These are phyloP conservation scores for Phymorhynchus buccinoides DNA, from an alignment of 1,140 invertebrate genomes.

Conservation along the genomic window DNA sequence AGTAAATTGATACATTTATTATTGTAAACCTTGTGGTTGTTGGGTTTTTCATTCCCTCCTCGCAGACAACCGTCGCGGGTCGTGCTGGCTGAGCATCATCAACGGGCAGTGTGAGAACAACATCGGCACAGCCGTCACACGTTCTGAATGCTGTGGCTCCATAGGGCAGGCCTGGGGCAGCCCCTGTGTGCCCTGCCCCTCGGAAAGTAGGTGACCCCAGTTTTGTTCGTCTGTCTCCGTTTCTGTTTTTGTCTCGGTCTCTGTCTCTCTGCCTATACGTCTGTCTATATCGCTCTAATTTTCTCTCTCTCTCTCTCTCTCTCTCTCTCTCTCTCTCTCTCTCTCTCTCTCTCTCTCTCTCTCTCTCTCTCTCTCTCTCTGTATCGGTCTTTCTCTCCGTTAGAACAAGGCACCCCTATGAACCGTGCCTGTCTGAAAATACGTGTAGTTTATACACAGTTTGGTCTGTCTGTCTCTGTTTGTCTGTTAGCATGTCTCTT, in stretches of 20 bases:
- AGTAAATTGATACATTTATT: no score
- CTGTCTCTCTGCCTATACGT: neutral
- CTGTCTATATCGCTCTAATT: no score
- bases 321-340: neutral
- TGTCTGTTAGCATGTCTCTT: neutral
- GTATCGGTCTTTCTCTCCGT: neutral
- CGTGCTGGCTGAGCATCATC: constrained; percentile 88
- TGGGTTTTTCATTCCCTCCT: no score
- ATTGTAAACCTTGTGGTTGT: no score
- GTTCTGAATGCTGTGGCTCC: constrained; percentile 91
- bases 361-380: neutral
- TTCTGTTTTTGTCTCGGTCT: neutral
- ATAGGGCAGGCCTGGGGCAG: constrained; percentile 92
- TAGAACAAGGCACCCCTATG: no score
- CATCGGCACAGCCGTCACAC: constrained; percentile 81
- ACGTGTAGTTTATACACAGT: neutral
- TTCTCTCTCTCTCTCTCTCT: neutral
- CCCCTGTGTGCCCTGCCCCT: constrained; percentile 78
- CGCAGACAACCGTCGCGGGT: constrained; percentile 86
- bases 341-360: neutral
- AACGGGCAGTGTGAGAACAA: constrained; percentile 88
- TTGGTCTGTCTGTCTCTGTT: neutral
- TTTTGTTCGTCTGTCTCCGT: neutral
- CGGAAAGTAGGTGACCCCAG: constrained; percentile 49
- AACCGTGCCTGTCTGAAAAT: no score